Percentiles rank a stretch among this genome's conserved stretches.
These are phyloP conservation scores for Mixornis gularis DNA, from an alignment of 2,113 vertebrate species.

Conservation along the genomic window DNA sequence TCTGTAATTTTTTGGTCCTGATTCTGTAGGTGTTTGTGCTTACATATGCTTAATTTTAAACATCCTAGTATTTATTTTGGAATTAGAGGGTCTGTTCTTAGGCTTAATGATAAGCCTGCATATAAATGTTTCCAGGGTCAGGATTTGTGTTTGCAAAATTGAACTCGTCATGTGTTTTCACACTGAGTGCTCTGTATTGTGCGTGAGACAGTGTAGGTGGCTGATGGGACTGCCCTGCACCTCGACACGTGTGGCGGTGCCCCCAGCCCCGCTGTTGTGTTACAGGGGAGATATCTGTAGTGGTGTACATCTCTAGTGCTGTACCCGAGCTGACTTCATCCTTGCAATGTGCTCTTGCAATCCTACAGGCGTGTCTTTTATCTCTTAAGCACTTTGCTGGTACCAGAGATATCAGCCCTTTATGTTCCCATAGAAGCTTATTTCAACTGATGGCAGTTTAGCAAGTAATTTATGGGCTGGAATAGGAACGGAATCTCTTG, in stretches of 20 bases:
- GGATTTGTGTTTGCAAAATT: background rate
- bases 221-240: background rate
- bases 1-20: background rate
- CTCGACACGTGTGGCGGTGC: accelerated
- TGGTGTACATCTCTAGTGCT: background rate
- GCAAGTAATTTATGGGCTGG: background rate
- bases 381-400: background rate
- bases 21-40: background rate
- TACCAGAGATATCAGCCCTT: background rate
- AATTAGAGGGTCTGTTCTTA: background rate
- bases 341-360: background rate
- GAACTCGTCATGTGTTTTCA: background rate
- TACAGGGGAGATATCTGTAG: background rate
- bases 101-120: constrained; percentile 4
- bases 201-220: background rate
- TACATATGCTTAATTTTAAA: constrained; percentile 12
- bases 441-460: background rate
- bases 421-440: background rate
- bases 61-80: background rate
- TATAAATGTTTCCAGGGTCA: constrained; percentile 16
- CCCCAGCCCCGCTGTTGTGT: background rate
- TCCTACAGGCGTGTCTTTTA: background rate
- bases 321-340: background rate
- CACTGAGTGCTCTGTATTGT: background rate
- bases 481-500: background rate